These are phyloP conservation scores for Perca schrenkii DNA, from an alignment of 2,113 vertebrate species.

Conservation along the genomic window DNA sequence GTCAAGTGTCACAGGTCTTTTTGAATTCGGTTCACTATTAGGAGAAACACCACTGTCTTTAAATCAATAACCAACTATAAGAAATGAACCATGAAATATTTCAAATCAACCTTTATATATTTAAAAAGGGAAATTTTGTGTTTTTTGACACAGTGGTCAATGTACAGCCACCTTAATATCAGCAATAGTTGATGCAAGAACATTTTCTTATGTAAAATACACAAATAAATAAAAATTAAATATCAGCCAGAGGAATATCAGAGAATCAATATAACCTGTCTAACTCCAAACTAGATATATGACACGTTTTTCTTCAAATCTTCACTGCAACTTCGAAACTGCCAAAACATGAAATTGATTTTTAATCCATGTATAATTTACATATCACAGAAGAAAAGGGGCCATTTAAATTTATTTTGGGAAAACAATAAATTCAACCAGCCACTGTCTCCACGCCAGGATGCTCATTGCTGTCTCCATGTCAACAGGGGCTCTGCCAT, in stretches of 20 bases:
- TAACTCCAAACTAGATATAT: neutral
- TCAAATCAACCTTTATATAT: neutral
- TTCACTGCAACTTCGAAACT: neutral
- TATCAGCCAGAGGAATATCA: neutral
- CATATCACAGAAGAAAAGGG: neutral
- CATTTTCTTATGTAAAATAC: neutral
- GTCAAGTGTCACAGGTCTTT: neutral
- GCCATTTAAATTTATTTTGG: neutral
- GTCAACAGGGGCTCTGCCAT: conserved; percentile 94
- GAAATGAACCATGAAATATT: neutral
- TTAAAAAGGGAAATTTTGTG: neutral
- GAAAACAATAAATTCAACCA: neutral
- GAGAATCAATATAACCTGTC: neutral
- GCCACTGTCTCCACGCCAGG: neutral
- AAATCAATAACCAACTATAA: neutral
- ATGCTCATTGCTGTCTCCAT: neutral
- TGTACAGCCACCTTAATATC: neutral
- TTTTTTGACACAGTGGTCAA: neutral
- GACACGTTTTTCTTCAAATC: neutral
- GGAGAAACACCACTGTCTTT: neutral
- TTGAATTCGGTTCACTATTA: neutral
- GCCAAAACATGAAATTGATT: neutral
- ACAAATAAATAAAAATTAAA: neutral
- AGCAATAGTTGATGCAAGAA: neutral
- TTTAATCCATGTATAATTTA: neutral